phyloP scores from a whole-genome alignment of 2,888 invertebrate species.

The Junonia oenone region DNA sequence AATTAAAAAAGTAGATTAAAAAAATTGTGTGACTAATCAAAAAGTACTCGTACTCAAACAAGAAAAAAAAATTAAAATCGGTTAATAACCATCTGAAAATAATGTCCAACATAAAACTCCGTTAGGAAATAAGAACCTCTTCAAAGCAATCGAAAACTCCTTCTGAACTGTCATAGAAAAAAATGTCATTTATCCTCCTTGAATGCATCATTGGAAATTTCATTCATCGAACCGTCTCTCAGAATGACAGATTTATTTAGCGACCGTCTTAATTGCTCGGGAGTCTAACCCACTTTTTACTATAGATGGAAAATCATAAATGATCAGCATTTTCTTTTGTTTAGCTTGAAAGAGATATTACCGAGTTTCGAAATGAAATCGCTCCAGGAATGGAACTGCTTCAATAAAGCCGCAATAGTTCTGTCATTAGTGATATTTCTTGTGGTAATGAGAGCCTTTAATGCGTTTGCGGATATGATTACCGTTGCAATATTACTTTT shows the following conservation, averaged over 20 bases:
- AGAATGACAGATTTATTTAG: not conserved
- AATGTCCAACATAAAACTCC: too few species aligned
- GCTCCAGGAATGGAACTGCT: not conserved
- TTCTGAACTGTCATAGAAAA: too few species aligned
- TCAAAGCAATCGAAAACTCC: too few species aligned
- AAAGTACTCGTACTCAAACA: too few species aligned
- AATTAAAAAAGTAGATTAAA: too few species aligned
- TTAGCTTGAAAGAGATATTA: slow-evolving; percentile 5
- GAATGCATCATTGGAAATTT: not conserved
- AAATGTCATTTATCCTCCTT: not conserved
- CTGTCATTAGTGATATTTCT: not conserved
- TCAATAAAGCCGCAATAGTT: not conserved
- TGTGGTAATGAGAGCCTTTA: not conserved
- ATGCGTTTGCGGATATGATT: not conserved
- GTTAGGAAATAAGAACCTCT: too few species aligned
- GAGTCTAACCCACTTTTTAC: slow-evolving; percentile 13
- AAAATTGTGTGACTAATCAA: too few species aligned
- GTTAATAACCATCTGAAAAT: too few species aligned
- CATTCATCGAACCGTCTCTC: not conserved
- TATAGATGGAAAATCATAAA: slow-evolving; percentile 17
- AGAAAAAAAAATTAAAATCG: too few species aligned
- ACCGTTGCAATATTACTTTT: too few species aligned
- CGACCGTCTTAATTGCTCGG: slow-evolving; percentile 1
- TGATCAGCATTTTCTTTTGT: slow-evolving; percentile 20
- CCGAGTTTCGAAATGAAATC: not conserved